Evolutionary conservation across 2,797 vertebrate genomes (phyloP), one percentile per base, ranked within the genome.

Genomic region (Siniperca scherzeri): DNA sequence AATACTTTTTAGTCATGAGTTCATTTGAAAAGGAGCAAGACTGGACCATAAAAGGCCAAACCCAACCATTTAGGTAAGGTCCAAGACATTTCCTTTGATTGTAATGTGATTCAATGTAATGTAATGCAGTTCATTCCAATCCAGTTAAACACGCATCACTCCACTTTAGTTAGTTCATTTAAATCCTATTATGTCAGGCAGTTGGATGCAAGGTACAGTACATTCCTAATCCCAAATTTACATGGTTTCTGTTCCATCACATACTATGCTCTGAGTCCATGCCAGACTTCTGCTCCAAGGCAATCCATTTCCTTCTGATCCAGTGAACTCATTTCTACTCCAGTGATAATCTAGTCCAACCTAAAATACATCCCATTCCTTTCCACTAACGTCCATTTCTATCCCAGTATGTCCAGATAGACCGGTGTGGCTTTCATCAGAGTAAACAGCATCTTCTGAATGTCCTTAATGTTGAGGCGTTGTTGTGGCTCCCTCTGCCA

Each of bases 401-500:
- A 99, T 95, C 98, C 98, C 56, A 99, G 96, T 59, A 95, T 98
- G 94, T 99, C 98, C 96, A 99, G 96, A 92, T 99, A 99, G 90
- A 99, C 97, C 9, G 98, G 99, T 40, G 98, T 97, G 88, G 98
- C 96, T 95, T 99, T 99, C 92, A 98, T 98, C 93, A 99, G 80
- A 59, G 97, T 94, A 10, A 97, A 96, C 77, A 99, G 96, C 78
- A 98, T 97, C 92, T 98, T 99, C 94, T 97, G 97, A 94, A 99
- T 99, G 91, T 99, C 98, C 93, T 98, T 99, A 91, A 99, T 97
- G 92, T 97, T 98, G 83, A 99, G 95, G 86, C 99, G 92, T 91
- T 99, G 98, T 81, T 99, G 99, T 2, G 98, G 98, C 87, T 99
- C 98, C 83, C 98, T 95, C 95, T 99, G 98, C 98, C 98, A 99